Percentiles rank a stretch among this genome's conserved stretches.
These are phyloP conservation scores for Crambe crambe DNA, from an alignment of 37 sponge, comb jelly and placozoan genomes.

Conservation along the genomic window DNA sequence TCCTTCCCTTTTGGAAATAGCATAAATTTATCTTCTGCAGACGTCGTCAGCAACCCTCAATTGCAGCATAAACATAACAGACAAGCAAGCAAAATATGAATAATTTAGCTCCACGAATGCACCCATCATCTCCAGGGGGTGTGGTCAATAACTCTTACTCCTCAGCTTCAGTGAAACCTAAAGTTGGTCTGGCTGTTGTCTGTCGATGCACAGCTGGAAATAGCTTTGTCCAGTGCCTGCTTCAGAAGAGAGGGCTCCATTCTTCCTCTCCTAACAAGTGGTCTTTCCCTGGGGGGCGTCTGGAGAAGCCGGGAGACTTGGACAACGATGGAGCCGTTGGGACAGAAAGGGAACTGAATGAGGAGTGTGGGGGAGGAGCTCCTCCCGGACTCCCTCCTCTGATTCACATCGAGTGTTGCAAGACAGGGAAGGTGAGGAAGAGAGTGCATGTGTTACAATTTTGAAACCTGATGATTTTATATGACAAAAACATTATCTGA, in stretches of 20 bases:
- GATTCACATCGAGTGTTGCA: slow-evolving; percentile 81
- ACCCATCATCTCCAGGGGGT: neutral
- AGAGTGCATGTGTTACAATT: neutral
- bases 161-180: slow-evolving; percentile 20
- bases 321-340: slow-evolving; percentile 75
- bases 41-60: too few species aligned
- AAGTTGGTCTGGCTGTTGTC: slow-evolving; percentile 68
- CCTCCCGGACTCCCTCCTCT: slow-evolving; percentile 80
- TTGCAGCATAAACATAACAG: too few species aligned
- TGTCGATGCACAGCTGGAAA: slow-evolving; percentile 58
- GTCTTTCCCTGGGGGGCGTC: slow-evolving; percentile 85
- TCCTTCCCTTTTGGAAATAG: too few species aligned
- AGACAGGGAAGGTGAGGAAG: slow-evolving; percentile 51
- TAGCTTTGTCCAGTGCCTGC: slow-evolving; percentile 49
- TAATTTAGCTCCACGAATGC: neutral
- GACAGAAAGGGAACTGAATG: slow-evolving; percentile 60
- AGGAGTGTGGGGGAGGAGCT: slow-evolving; percentile 80
- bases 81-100: too few species aligned
- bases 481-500: too few species aligned
- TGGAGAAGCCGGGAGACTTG: slow-evolving; percentile 60
- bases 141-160: neutral
- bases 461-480: neutral
- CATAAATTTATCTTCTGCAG: too few species aligned
- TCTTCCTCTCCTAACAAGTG: slow-evolving; percentile 72
- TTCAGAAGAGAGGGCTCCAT: slow-evolving; percentile 42